Evolutionary conservation across 1,140 invertebrate species (phyloP).

Genomic region (Cotesia typhae): DNA sequence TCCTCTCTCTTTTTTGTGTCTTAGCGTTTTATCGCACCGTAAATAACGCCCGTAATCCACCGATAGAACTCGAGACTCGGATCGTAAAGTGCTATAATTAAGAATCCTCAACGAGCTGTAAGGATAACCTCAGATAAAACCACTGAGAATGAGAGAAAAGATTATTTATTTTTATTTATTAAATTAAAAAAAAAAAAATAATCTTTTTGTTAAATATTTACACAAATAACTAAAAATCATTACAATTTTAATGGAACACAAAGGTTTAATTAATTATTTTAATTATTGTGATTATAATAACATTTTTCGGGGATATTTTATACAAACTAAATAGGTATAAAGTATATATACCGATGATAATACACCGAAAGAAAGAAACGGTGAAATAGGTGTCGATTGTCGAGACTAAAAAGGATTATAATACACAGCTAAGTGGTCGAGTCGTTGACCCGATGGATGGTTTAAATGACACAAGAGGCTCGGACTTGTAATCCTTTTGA

Average conservation of each 20-base stretch:
- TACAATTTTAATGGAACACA: neutral
- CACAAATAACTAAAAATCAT: constrained; percentile 8
- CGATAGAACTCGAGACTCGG: constrained; percentile 35
- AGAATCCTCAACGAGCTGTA: constrained; percentile 38
- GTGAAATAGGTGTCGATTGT: too few species aligned
- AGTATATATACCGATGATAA: too few species aligned
- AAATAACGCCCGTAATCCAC: constrained; percentile 39
- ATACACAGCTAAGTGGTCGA: constrained; percentile 10
- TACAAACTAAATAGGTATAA: too few species aligned
- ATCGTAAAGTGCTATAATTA: constrained; percentile 40
- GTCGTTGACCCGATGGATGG: constrained; percentile 28
- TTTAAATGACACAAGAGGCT: constrained; percentile 8
- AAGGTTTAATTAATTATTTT: too few species aligned
- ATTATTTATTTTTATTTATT: neutral
- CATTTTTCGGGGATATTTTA: too few species aligned
- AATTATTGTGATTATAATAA: too few species aligned
- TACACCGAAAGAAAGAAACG: too few species aligned
- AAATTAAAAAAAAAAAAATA: neutral
- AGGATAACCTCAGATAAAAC: constrained; percentile 37
- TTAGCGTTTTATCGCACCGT: constrained; percentile 37
- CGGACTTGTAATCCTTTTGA: constrained; percentile 5
- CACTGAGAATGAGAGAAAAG: constrained; percentile 33
- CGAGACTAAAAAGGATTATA: too few species aligned
- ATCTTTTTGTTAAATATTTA: neutral
- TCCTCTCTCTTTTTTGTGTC: constrained; percentile 13